Percentiles rank a stretch among this genome's conserved stretches.
These are phyloP conservation scores for Lithobates pipiens DNA, from an alignment of 2,797 vertebrate genomes.

Conservation along the genomic window DNA sequence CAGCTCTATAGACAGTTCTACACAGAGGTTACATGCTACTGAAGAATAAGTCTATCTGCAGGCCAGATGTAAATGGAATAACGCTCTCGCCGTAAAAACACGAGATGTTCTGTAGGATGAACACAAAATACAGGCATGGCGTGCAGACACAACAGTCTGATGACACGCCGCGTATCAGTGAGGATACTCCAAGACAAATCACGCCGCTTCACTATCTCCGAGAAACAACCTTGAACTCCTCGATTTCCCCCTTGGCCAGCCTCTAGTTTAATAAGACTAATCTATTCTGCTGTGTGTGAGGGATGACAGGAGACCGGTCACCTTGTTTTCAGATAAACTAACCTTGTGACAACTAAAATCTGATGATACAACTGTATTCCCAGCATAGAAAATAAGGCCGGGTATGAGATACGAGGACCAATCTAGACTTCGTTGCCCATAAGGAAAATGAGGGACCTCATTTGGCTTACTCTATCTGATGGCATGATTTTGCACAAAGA, in stretches of 20 bases:
- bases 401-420: background rate
- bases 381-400: background rate
- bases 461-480: too few relatives aligned
- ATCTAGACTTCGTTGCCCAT: background rate
- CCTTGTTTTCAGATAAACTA: constrained; percentile 14
- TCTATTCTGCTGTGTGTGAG: constrained; percentile 27
- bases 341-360: constrained; percentile 16
- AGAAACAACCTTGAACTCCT: constrained; percentile 27
- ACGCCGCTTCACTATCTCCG: background rate
- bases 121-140: background rate
- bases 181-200: background rate
- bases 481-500: background rate
- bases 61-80: background rate
- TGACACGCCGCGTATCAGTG: background rate
- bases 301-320: constrained; percentile 16
- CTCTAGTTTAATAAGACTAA: constrained; percentile 17
- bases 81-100: too few relatives aligned
- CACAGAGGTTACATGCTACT: background rate
- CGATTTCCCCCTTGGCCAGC: background rate
- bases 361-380: background rate
- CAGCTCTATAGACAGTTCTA: background rate
- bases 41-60: background rate
- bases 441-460: background rate
- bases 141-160: constrained; percentile 8
- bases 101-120: background rate